Evolutionary conservation across 30 jellyfish, hydroid and myxozoan genomes (phyloP).

Genomic region (Morbakka virulenta): DNA sequence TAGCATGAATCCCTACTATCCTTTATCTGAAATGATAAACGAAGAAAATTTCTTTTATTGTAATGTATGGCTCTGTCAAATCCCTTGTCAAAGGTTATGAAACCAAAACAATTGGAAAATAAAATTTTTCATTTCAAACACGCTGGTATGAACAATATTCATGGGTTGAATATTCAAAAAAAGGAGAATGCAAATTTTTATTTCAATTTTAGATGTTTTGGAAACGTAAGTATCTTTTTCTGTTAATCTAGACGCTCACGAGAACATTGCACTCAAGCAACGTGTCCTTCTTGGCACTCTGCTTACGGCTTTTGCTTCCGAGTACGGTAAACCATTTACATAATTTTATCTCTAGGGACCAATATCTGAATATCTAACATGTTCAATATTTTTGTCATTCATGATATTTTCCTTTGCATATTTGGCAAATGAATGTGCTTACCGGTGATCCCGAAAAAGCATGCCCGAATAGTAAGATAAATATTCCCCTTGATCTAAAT

Average conservation of each 20-base stretch:
- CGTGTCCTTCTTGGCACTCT: too few species aligned
- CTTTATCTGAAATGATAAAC: slow-evolving; percentile 3
- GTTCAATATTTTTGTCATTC: too few species aligned
- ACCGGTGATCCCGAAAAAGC: too few species aligned
- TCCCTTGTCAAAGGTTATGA: background rate
- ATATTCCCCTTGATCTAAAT: too few species aligned
- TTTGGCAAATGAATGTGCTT: too few species aligned
- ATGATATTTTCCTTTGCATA: too few species aligned
- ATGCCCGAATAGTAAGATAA: too few species aligned
- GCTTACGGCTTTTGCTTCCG: too few species aligned
- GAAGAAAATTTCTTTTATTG: background rate
- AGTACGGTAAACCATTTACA: too few species aligned
- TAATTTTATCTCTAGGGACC: too few species aligned
- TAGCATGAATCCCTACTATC: slow-evolving; percentile 4
- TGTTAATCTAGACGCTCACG: background rate
- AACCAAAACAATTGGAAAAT: background rate
- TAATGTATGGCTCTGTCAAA: background rate
- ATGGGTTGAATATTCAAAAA: slow-evolving; percentile 11
- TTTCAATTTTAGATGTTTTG: slow-evolving; percentile 27
- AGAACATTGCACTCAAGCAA: background rate
- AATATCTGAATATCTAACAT: too few species aligned
- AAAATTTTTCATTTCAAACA: slow-evolving; percentile 9
- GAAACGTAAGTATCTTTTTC: background rate
- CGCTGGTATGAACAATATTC: slow-evolving; percentile 19
- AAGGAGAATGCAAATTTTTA: slow-evolving; percentile 25